phyloP scores from a whole-genome alignment of 2,797 vertebrate species.

The Pygocentrus nattereri region DNA sequence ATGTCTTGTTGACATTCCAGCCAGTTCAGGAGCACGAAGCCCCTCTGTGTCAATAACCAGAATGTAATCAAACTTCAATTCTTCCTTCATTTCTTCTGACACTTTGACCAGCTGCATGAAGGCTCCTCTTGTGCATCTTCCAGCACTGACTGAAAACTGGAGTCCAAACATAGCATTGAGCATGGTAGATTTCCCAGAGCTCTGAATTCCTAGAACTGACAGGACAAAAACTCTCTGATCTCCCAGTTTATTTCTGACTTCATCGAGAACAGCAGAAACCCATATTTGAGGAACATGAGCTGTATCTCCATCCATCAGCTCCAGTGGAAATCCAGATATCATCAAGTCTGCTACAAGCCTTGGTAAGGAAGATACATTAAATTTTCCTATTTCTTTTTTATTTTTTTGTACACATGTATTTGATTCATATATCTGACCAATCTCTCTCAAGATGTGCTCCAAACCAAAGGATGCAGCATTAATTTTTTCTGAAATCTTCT shows the following conservation, averaged over 20 bases:
- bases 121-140: too few species aligned
- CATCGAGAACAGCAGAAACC: conserved; percentile 74
- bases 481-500: too few species aligned
- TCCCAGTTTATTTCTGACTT: conserved; percentile 71
- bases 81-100: conserved; percentile 65
- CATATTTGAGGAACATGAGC: conserved; percentile 77
- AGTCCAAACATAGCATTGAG: too few species aligned
- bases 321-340: conserved; percentile 74
- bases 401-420: neutral
- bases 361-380: conserved; percentile 58
- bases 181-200: too few species aligned
- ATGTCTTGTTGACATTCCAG: conserved; percentile 64
- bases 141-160: too few species aligned
- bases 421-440: conserved; percentile 77
- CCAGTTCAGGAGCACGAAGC: conserved; percentile 71
- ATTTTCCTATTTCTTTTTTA: neutral
- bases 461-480: conserved; percentile 62
- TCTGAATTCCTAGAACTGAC: too few species aligned
- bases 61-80: conserved; percentile 57
- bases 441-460: conserved; percentile 43
- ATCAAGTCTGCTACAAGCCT: conserved; percentile 75
- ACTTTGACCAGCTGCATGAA: conserved; percentile 56
- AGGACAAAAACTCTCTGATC: conserved; percentile 76
- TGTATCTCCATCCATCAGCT: conserved; percentile 75
- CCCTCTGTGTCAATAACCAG: conserved; percentile 81